These are phyloP conservation scores for Rhinophrynus dorsalis DNA, from an alignment of 2,797 vertebrate genomes.

Conservation along the genomic window DNA sequence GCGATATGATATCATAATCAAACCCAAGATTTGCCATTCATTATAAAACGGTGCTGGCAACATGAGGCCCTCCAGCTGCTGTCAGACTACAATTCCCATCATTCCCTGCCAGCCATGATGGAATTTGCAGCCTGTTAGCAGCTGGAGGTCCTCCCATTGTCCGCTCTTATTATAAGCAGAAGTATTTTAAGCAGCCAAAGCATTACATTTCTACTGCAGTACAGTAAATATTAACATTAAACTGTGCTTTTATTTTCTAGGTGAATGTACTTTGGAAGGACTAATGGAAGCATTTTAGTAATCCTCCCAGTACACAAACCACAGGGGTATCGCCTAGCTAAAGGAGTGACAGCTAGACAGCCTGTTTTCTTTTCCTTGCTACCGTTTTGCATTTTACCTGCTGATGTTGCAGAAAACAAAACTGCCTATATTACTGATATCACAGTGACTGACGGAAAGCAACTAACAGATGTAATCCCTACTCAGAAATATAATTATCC, in stretches of 20 bases:
- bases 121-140: no score
- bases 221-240: background rate
- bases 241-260: background rate
- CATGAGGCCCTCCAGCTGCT: no score
- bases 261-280: background rate
- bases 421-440: background rate
- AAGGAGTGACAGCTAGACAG: background rate
- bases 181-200: background rate
- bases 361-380: background rate
- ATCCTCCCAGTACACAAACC: background rate
- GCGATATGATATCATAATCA: no score
- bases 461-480: constrained; percentile 13
- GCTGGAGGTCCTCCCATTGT: no score
- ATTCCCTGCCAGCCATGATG: no score
- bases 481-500: background rate
- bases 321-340: background rate
- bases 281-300: constrained; percentile 13
- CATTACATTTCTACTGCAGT: background rate
- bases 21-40: background rate
- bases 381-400: constrained; percentile 3
- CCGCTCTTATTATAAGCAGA: no score
- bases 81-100: no score
- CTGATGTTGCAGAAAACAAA: constrained; percentile 23
- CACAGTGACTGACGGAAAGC: background rate
- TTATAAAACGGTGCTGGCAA: no score